These are phyloP conservation scores for Tupaia tana DNA, from an alignment of 2,113 vertebrate genomes.

Conservation along the genomic window DNA sequence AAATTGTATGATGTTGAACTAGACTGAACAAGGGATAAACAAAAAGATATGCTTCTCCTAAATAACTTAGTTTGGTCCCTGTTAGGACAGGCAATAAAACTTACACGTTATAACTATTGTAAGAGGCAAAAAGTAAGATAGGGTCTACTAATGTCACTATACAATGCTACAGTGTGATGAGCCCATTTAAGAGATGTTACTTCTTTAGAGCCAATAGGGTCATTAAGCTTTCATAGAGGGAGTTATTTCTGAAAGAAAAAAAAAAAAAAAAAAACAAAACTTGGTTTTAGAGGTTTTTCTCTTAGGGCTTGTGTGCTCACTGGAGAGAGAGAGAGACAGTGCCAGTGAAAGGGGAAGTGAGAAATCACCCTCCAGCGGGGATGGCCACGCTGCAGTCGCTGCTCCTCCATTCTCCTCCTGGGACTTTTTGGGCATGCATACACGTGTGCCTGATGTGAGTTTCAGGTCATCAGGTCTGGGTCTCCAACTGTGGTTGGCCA, in stretches of 20 bases:
- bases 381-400: too few species aligned
- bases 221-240: not conserved
- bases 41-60: not conserved
- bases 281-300: too few species aligned
- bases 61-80: not conserved
- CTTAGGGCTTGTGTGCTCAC: too few species aligned
- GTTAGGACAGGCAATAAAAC: not conserved
- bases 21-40: not conserved
- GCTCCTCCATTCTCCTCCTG: too few species aligned
- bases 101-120: not conserved
- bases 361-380: too few species aligned
- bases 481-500: too few species aligned
- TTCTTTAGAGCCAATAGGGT: not conserved
- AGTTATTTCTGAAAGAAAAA: slow-evolving; percentile 40
- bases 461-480: too few species aligned
- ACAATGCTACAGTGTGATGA: not conserved
- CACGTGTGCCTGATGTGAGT: too few species aligned
- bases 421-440: too few species aligned
- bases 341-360: too few species aligned
- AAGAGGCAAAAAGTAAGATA: not conserved
- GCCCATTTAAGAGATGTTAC: not conserved
- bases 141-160: not conserved
- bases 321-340: too few species aligned
- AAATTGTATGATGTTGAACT: not conserved
- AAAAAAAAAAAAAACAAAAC: not conserved